Evolutionary conservation across 1,140 invertebrate species (phyloP).

Genomic region (Nilaparvata lugens): DNA sequence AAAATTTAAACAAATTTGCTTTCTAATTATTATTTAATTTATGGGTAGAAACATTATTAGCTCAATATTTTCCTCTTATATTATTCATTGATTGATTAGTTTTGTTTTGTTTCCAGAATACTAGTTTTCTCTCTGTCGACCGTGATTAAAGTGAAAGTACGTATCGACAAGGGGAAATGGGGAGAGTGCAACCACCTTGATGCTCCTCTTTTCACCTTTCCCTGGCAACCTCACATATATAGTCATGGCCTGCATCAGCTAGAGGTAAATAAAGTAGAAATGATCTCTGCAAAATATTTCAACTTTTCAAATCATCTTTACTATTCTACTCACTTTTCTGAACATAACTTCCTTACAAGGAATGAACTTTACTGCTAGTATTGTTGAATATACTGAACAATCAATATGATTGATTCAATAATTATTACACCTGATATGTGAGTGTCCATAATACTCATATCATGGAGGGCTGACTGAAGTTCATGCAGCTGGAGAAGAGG

Average conservation of each 20-base stretch:
- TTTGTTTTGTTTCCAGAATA: constrained; percentile 41
- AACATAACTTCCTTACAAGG: too few species aligned
- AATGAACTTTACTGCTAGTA: too few species aligned
- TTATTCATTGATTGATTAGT: too few species aligned
- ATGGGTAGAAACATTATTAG: neutral
- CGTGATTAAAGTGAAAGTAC: constrained; percentile 51
- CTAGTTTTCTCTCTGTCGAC: constrained; percentile 59
- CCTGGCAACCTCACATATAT: constrained; percentile 62
- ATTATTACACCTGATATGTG: too few species aligned
- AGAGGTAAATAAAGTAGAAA: constrained; percentile 37
- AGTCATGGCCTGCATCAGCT: constrained; percentile 57
- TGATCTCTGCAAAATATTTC: too few species aligned
- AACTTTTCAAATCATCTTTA: neutral
- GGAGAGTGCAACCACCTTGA: constrained; percentile 40
- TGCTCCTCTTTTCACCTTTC: constrained; percentile 58
- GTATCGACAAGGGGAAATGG: constrained; percentile 56
- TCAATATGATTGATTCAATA: too few species aligned
- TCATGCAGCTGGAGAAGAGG: too few species aligned
- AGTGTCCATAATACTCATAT: too few species aligned
- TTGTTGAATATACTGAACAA: too few species aligned
- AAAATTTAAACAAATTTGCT: neutral
- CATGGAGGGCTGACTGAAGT: too few species aligned
- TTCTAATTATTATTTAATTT: neutral
- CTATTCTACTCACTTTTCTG: neutral
- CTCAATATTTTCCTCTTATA: too few species aligned